Evolutionary conservation across 23 tunicate species (phyloP).

Genomic region (Styela plicata): DNA sequence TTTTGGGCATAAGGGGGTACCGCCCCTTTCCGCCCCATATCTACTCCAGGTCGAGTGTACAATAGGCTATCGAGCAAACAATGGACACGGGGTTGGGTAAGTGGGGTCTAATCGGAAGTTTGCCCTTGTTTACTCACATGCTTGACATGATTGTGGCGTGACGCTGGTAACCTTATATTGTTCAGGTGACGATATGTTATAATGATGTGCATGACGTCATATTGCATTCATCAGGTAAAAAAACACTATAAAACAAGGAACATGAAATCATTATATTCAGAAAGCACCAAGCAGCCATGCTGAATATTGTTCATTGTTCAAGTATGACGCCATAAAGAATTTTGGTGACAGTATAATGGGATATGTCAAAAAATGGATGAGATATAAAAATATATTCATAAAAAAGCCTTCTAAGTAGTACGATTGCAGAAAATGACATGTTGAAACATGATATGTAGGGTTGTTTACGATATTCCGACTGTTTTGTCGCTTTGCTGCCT

Average conservation of each 20-base stretch:
- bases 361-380: too few relatives aligned
- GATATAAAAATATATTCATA: too few relatives aligned
- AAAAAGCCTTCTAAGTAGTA: too few relatives aligned
- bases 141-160: not conserved
- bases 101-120: not conserved
- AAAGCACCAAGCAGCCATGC: too few relatives aligned
- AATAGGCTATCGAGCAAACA: not conserved
- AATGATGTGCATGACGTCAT: not conserved
- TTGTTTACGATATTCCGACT: not conserved
- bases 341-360: too few relatives aligned
- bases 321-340: too few relatives aligned
- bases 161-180: not conserved
- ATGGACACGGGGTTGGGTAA: not conserved
- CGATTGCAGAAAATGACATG: not conserved
- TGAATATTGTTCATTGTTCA: too few relatives aligned
- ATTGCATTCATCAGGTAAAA: too few relatives aligned
- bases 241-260: too few relatives aligned
- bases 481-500: not conserved
- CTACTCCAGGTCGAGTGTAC: not conserved
- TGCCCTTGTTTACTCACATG: not conserved
- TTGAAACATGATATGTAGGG: not conserved
- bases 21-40: not conserved
- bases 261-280: too few relatives aligned
- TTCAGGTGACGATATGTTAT: not conserved
- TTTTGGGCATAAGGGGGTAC: too few relatives aligned